Evolutionary conservation across 1,140 invertebrate species (phyloP), one percentile per base, ranked within the genome.

Genomic region (Diabrotica virgifera): DNA sequence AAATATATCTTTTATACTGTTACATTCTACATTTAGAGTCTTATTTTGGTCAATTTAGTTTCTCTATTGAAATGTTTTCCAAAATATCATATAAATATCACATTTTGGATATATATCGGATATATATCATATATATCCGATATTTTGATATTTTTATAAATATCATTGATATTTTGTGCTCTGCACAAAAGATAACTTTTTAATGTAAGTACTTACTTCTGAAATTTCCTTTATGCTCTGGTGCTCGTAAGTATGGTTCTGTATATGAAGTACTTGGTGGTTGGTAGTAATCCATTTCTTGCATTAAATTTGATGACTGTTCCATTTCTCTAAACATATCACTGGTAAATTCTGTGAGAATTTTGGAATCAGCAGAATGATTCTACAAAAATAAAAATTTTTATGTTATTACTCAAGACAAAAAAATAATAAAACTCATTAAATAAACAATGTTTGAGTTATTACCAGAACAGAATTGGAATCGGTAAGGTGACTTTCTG

Each of bases 401-500:
- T 54, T 54, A 9, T 11, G 10, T n/a, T n/a, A n/a, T n/a, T n/a
- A n/a, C n/a, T n/a, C 24, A 24, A 24, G 24, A 24, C 24, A 24
- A 24, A 24, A 24, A 24, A 24, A 60, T 5, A 5, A 50, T 37
- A 54, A 35, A 67, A 53, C n/a, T 59, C 52, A n/a, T 13, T 61
- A 51, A 37, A 24, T 24, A 24, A 24, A 24, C 24, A 24, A 24
- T 24, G 24, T 24, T 24, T 24, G 24, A 24, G 4, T 1, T 37
- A 50, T 62, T 55, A 69, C 62, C 61, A 87, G 84, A 74, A 89
- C 83, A 2, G 87, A 89, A 77, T 85, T 87, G 0, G 87, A 91
- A 74, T 93, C 90, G 5, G 90, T 91, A 64, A 91, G 77, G 64
- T 87, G 84, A 71, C 89, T 90, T 63, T 87, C 89, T 40, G 83